Conservation (phyloP, 2,797 vertebrate species). For the Chiloscyllium punctatum region DNA sequence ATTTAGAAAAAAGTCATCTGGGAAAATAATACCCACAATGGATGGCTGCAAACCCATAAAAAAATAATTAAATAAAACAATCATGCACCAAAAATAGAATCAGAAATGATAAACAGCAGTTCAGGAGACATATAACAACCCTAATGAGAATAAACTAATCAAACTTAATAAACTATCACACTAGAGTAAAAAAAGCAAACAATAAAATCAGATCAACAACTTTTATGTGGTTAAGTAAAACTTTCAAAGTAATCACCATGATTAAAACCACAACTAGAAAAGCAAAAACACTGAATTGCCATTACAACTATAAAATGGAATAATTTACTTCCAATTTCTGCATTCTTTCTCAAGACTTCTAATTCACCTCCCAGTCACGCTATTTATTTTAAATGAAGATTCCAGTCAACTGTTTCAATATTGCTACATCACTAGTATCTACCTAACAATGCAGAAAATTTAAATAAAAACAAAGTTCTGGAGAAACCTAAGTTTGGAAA, state of each 20-base stretch:
- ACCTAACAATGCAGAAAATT: no score
- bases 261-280: not conserved
- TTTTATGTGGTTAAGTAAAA: not conserved
- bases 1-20: not conserved
- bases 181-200: not conserved
- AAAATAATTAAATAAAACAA: conserved; percentile 8
- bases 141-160: not conserved
- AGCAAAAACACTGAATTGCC: not conserved
- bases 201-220: not conserved
- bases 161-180: not conserved
- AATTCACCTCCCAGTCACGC: not conserved
- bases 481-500: no score
- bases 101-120: not conserved
- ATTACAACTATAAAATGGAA: not conserved
- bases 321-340: not conserved
- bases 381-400: not conserved
- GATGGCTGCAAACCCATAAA: not conserved
- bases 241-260: not conserved
- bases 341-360: not conserved
- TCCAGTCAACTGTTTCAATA: not conserved
- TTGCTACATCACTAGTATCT: no score
- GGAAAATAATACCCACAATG: not conserved
- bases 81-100: conserved; percentile 21
- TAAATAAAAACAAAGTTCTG: no score
- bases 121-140: not conserved